Evolutionary conservation across 2,113 vertebrate species (phyloP).

Genomic region (Cisticola juncidis): DNA sequence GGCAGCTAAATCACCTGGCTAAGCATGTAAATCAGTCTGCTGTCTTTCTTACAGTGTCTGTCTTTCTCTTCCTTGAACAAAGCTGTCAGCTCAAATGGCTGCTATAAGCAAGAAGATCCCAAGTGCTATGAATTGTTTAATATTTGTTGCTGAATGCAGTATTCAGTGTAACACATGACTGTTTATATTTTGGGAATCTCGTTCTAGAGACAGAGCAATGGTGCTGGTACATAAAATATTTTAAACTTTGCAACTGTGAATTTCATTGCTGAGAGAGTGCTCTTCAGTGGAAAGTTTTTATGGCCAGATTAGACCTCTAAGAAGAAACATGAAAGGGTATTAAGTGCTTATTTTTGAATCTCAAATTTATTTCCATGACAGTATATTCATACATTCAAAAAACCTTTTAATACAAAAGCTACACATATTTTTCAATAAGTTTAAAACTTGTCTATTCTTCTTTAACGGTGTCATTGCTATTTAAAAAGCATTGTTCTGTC

Average conservation of each 20-base stretch:
- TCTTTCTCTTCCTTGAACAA: neutral
- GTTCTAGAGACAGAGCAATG: neutral
- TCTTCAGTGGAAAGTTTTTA: neutral
- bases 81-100: neutral
- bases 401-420: neutral
- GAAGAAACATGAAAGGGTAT: neutral
- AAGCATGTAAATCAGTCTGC: neutral
- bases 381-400: neutral
- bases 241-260: neutral
- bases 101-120: rapidly evolving
- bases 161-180: neutral
- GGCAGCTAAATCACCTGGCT: neutral
- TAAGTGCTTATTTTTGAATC: neutral
- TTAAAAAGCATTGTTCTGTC: neutral
- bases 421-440: neutral
- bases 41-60: neutral
- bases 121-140: neutral
- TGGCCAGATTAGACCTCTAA: neutral
- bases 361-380: neutral
- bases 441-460: neutral
- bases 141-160: neutral
- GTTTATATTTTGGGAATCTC: neutral
- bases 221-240: neutral
- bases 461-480: neutral
- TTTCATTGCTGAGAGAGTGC: neutral